phyloP scores from a whole-genome alignment of 2,113 vertebrate genomes.

The Ramphastos sulfuratus region DNA sequence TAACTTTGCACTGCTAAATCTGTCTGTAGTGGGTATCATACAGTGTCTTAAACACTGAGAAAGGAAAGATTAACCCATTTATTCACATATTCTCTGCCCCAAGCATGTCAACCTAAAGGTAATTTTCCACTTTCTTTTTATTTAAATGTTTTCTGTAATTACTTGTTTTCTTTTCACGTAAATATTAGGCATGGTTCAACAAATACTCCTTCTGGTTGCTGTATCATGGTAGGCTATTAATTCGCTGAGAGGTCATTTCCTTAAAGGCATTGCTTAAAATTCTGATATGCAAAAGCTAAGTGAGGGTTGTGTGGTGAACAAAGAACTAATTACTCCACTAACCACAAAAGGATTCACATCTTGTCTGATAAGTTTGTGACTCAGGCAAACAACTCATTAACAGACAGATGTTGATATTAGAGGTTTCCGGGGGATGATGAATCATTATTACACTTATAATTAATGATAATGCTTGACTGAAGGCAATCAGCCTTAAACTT shows the following conservation, averaged over 20 bases:
- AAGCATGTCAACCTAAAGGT: accelerated
- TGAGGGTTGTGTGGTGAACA: background rate
- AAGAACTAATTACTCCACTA: background rate
- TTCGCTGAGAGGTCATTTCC: background rate
- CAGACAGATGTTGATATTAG: background rate
- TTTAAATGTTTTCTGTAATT: background rate
- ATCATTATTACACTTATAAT: background rate
- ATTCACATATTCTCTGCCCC: background rate
- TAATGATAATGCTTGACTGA: background rate
- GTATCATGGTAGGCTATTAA: background rate
- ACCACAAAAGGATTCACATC: background rate
- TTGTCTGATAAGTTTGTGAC: background rate
- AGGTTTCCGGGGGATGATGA: background rate
- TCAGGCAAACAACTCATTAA: conserved; percentile 13
- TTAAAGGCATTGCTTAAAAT: background rate
- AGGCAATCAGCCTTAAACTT: background rate
- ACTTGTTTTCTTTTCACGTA: background rate
- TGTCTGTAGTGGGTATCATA: background rate
- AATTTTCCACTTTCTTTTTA: background rate
- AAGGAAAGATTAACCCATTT: background rate
- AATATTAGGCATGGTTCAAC: background rate
- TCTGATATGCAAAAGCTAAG: background rate
- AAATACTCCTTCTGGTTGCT: background rate
- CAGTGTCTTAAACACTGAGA: background rate
- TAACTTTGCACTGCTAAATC: background rate